These are phyloP conservation scores for Echeneis naucrates DNA, from an alignment of 2,797 vertebrate species.

Conservation along the genomic window DNA sequence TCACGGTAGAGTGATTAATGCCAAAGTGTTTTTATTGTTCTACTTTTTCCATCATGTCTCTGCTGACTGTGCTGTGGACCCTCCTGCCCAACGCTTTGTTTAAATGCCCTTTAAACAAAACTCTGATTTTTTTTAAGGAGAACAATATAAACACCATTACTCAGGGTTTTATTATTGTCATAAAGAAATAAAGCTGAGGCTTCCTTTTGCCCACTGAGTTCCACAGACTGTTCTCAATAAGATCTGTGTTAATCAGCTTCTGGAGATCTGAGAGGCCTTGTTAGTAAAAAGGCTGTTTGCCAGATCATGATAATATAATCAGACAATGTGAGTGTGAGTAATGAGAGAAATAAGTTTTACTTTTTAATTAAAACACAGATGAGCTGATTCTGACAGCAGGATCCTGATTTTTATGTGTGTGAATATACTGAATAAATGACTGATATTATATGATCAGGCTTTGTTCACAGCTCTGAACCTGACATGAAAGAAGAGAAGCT, in stretches of 20 bases:
- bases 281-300: constrained; percentile 26
- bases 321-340: background rate
- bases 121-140: constrained; percentile 1
- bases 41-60: background rate
- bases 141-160: background rate
- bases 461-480: background rate
- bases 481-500: background rate
- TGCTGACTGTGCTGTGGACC: background rate
- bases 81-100: background rate
- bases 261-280: constrained; percentile 23
- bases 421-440: background rate
- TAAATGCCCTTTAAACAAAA: background rate
- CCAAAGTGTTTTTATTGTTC: background rate
- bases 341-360: constrained; percentile 8
- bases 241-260: constrained; percentile 1
- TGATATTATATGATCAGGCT: background rate
- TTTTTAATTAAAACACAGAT: constrained; percentile 10
- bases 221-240: background rate
- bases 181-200: constrained; percentile 1
- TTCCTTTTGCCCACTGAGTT: constrained; percentile 11
- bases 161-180: background rate
- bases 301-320: constrained; percentile 18
- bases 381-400: background rate
- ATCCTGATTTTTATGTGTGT: background rate
- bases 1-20: too few relatives aligned